Percentiles rank a stretch among this genome's conserved stretches.
phyloP scores from a whole-genome alignment of 1,140 invertebrate species.

The Trachelipus rathkii region DNA sequence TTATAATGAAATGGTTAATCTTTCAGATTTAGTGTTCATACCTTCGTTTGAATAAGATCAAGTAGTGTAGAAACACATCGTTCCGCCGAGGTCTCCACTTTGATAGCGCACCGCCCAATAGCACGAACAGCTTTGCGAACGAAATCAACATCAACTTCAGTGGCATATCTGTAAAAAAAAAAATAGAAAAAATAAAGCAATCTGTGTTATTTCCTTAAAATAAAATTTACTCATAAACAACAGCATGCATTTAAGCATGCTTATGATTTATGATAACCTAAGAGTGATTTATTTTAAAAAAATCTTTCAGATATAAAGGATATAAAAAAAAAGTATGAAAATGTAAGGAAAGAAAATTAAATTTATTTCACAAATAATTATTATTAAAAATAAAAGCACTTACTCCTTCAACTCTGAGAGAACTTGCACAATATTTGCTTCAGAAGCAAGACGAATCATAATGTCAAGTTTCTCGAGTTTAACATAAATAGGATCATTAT shows the following conservation, averaged over 20 bases:
- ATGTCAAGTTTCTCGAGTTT: slow-evolving; percentile 99
- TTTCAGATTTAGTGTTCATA: slow-evolving; percentile 14
- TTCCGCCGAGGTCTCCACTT: slow-evolving; percentile 98
- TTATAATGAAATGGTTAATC: too few relatives aligned
- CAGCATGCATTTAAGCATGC: too few relatives aligned
- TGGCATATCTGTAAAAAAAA: slow-evolving; percentile 67
- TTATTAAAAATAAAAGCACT: slow-evolving; percentile 39
- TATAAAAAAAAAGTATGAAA: too few relatives aligned
- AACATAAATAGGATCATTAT: slow-evolving; percentile 99
- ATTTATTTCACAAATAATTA: too few relatives aligned
- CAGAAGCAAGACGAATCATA: slow-evolving; percentile 97
- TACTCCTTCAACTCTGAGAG: slow-evolving; percentile 97
- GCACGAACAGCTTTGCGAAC: slow-evolving; percentile 96
- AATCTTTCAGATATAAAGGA: too few relatives aligned
- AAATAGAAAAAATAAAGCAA: too few relatives aligned
- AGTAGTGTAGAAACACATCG: slow-evolving; percentile 95
- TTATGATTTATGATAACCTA: too few relatives aligned
- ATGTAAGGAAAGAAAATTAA: too few relatives aligned
- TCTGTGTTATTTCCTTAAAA: too few relatives aligned
- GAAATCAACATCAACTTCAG: slow-evolving; percentile 99
- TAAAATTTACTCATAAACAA: too few relatives aligned
- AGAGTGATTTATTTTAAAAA: too few relatives aligned
- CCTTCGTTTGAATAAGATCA: slow-evolving; percentile 98
- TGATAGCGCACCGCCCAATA: slow-evolving; percentile 98
- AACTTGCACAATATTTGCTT: slow-evolving; percentile 97